These are phyloP conservation scores for Drosophila ambigua DNA, from an alignment of 1,140 invertebrate species.

Conservation along the genomic window DNA sequence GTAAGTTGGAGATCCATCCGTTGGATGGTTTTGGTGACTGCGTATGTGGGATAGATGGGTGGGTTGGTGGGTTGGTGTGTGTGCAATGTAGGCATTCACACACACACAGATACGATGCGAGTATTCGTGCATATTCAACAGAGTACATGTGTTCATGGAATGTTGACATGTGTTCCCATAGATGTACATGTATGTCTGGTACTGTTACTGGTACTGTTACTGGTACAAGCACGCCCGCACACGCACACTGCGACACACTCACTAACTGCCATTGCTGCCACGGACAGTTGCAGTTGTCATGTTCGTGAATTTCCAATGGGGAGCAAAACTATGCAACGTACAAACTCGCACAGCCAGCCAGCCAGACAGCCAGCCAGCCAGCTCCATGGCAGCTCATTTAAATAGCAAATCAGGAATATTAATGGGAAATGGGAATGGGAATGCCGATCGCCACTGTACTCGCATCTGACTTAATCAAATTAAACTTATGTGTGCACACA, in stretches of 20 bases:
- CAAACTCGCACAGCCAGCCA: background rate
- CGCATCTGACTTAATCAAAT: slow-evolving; percentile 36
- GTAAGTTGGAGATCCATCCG: slow-evolving; percentile 21
- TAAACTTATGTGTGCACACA: slow-evolving; percentile 40
- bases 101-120: slow-evolving; percentile 10
- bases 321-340: slow-evolving; percentile 51
- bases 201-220: no score
- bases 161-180: slow-evolving; percentile 81
- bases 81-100: background rate
- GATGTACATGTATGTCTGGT: slow-evolving; percentile 40
- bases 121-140: slow-evolving; percentile 49
- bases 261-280: slow-evolving; percentile 37
- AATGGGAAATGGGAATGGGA: slow-evolving; percentile 50
- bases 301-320: slow-evolving; percentile 53
- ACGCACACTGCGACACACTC: slow-evolving; percentile 13
- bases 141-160: slow-evolving; percentile 79
- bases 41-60: slow-evolving; percentile 35
- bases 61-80: slow-evolving; percentile 16
- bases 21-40: no score
- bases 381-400: slow-evolving; percentile 29
- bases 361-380: background rate
- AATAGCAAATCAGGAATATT: slow-evolving; percentile 49
- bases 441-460: slow-evolving; percentile 34
- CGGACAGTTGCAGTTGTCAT: slow-evolving; percentile 61
- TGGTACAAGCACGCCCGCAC: slow-evolving; percentile 40